These are phyloP conservation scores for Drosophila baimaii DNA, from an alignment of 1,140 invertebrate species.

Conservation along the genomic window DNA sequence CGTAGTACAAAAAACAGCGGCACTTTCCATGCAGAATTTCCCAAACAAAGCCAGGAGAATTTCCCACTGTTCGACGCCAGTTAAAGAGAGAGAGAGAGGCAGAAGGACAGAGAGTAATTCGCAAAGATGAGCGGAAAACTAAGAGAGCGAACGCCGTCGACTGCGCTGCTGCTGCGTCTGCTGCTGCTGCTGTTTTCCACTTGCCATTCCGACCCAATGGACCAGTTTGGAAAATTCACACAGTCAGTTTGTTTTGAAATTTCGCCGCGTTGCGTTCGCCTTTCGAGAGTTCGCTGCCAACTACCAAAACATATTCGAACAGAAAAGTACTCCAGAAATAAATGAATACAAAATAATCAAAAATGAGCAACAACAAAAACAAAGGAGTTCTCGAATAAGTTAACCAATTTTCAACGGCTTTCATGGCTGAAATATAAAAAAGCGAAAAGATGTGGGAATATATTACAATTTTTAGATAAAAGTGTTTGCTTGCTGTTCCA, in stretches of 20 bases:
- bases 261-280: constrained; percentile 68
- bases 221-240: constrained; percentile 81
- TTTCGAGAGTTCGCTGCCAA: constrained; percentile 9
- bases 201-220: constrained; percentile 68
- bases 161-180: constrained; percentile 18
- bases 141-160: constrained; percentile 31
- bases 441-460: constrained; percentile 6
- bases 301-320: constrained; percentile 3
- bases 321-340: neutral
- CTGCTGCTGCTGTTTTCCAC: constrained; percentile 64
- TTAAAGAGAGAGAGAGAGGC: constrained; percentile 8
- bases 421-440: constrained; percentile 17
- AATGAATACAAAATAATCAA: constrained; percentile 6
- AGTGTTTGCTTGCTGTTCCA: constrained; percentile 10
- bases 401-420: constrained; percentile 27
- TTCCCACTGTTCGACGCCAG: constrained; percentile 59
- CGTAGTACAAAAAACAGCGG: neutral
- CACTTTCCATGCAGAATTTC: constrained; percentile 50
- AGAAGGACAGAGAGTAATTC: constrained; percentile 36
- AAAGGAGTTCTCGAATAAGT: constrained; percentile 13
- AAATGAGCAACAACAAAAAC: constrained; percentile 3
- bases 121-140: constrained; percentile 4
- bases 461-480: constrained; percentile 17
- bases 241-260: constrained; percentile 82
- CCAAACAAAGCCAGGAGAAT: constrained; percentile 70